Evolutionary conservation across 2,797 vertebrate genomes (phyloP).

Genomic region (Peromyscus attwateri): DNA sequence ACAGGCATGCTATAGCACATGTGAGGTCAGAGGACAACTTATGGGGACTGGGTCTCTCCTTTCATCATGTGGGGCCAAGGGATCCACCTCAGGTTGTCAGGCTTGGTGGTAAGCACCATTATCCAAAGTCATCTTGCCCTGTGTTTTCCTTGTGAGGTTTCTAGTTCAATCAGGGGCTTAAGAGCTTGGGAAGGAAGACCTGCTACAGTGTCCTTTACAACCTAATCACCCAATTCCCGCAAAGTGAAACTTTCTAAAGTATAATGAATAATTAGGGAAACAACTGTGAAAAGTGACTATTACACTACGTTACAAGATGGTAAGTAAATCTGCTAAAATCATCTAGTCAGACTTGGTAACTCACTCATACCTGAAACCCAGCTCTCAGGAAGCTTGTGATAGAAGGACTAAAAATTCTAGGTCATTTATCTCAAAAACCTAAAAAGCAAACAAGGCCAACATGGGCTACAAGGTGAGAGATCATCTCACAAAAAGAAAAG

Average conservation of each 20-base stretch:
- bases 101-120: too few relatives aligned
- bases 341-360: not conserved
- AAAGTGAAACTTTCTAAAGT: constrained; percentile 57
- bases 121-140: not conserved
- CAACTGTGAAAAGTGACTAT: not conserved
- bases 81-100: not conserved
- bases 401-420: not conserved
- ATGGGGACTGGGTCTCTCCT: not conserved
- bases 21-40: not conserved
- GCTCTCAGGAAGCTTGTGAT: not conserved
- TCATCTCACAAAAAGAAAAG: not conserved
- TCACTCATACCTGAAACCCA: not conserved
- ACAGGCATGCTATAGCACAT: not conserved
- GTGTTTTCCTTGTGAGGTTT: not conserved
- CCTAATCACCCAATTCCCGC: not conserved
- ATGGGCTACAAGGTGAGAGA: not conserved
- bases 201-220: constrained; percentile 6
- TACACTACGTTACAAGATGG: not conserved
- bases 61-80: not conserved
- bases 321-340: constrained; percentile 17
- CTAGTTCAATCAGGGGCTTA: not conserved
- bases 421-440: not conserved
- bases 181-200: constrained; percentile 29
- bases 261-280: not conserved
- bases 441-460: not conserved